phyloP scores from a whole-genome alignment of 2,113 vertebrate species.

The Thunnus maccoyii region DNA sequence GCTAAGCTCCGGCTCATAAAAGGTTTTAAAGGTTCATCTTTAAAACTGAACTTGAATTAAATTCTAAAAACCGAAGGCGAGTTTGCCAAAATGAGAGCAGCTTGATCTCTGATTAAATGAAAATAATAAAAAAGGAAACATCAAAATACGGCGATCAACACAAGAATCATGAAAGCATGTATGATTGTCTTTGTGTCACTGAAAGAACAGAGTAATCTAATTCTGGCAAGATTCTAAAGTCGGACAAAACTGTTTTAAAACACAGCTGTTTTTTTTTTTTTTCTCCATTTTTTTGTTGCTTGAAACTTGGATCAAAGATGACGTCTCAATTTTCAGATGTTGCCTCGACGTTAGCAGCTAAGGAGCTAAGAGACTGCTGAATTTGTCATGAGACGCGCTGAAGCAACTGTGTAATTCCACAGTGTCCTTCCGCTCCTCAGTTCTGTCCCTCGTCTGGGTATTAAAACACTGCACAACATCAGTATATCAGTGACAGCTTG shows the following conservation, averaged over 20 bases:
- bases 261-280: slow-evolving; percentile 1
- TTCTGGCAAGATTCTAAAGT: not conserved
- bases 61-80: not conserved
- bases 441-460: not conserved
- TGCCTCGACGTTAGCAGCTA: slow-evolving; percentile 22
- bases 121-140: not conserved
- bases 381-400: slow-evolving; percentile 34
- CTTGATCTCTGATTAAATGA: too few relatives aligned
- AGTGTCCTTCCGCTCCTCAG: not conserved
- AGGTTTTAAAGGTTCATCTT: not conserved
- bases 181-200: not conserved
- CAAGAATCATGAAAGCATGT: not conserved
- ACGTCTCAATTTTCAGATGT: slow-evolving; percentile 35
- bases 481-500: slow-evolving; percentile 47
- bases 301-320: slow-evolving; percentile 51
- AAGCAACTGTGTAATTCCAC: slow-evolving; percentile 1
- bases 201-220: not conserved
- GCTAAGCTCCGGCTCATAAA: not conserved
- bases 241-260: not conserved
- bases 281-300: not conserved
- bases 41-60: not conserved
- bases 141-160: not conserved
- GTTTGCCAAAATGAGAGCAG: not conserved
- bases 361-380: slow-evolving; percentile 44
- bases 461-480: slow-evolving; percentile 34